A percentile compares a stretch with the other conserved stretches of the same genome.
Conservation (phyloP, 2,797 vertebrate species). For the Phalloptychus januarius region DNA sequence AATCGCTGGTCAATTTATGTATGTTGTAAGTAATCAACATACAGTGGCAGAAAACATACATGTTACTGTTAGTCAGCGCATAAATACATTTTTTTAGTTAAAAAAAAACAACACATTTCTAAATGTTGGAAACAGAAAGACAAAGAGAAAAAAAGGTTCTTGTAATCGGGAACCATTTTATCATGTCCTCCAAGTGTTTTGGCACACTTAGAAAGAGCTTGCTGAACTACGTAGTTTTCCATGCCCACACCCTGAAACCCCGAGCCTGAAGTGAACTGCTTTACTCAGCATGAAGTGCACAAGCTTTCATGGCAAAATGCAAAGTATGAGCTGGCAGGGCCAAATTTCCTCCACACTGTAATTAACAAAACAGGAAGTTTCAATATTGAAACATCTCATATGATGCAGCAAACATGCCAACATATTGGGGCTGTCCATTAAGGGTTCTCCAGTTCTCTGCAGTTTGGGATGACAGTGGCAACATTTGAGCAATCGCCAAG, state of each 20-base stretch:
- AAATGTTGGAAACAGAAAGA: neutral
- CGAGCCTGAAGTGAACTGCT: neutral
- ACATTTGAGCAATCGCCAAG: neutral
- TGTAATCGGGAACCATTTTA: neutral
- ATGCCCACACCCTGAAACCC: neutral
- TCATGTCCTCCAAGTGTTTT: neutral
- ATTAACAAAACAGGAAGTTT: neutral
- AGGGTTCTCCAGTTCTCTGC: neutral
- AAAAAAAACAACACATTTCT: neutral
- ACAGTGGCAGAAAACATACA: neutral
- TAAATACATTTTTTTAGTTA: too few species aligned
- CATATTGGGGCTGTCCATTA: neutral
- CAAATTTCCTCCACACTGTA: neutral
- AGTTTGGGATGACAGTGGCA: neutral
- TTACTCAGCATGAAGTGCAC: neutral
- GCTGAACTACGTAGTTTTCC: neutral
- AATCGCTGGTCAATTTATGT: neutral
- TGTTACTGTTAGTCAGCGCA: neutral
- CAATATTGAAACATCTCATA: neutral
- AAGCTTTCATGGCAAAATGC: neutral
- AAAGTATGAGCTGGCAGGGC: neutral
- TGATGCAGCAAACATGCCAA: neutral
- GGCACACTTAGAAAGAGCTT: neutral
- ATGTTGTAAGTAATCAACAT: neutral
- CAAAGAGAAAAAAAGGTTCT: neutral